Base-by-base conservation (phyloP, 92 coral and sea anemone genomes). In the Heliopora coerulea region DNA sequence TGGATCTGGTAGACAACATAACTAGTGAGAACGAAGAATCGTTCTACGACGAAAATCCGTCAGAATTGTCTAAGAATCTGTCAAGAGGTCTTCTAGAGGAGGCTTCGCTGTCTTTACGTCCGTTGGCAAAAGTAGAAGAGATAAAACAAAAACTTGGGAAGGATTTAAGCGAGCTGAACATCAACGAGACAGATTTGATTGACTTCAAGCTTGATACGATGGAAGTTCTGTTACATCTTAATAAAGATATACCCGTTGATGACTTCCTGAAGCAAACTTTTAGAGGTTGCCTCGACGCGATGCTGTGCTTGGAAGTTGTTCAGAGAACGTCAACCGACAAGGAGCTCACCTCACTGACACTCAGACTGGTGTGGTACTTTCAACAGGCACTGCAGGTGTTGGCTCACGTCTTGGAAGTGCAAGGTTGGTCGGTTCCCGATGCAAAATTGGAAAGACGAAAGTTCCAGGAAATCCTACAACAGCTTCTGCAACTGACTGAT, bases 191-290 rank as follows among this genome's bases (percentile, higher is more conserved):
- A 15, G 68, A 62, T 33, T 35, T 62, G 10, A 20, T 8, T 33
- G 49, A 62, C 44, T 35, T 62, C 27, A 37, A 25, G 4, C 68
- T 62, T 11, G 68, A 44, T 3, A 34, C 49, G 1, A 62, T 62
- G 68, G 3, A 62, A 8, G 3, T 1, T 0, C 28, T 62, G 26
- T 33, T 33, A 10, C 15, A 12, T 32, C 49, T 62, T 3, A 62
- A 28, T 1, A n/a, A 20, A 0, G 17, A 25, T 62, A 20, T 13
- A 10, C 0, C 68, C 9, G 27, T 62, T 6, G 27, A 33, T 0
- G 49, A 62, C 12, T 62, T 62, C 35, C 26, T 62, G 0, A 13
- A 44, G 14, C 15, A 19, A 3, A 9, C 68, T 18, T 62, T 18
- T 8, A 17, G 14, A 34, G 68, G 68, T 3, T 34, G 37, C 5